Conservation (phyloP, 2,888 invertebrate genomes). For the Scaptomyza caliginosa region DNA sequence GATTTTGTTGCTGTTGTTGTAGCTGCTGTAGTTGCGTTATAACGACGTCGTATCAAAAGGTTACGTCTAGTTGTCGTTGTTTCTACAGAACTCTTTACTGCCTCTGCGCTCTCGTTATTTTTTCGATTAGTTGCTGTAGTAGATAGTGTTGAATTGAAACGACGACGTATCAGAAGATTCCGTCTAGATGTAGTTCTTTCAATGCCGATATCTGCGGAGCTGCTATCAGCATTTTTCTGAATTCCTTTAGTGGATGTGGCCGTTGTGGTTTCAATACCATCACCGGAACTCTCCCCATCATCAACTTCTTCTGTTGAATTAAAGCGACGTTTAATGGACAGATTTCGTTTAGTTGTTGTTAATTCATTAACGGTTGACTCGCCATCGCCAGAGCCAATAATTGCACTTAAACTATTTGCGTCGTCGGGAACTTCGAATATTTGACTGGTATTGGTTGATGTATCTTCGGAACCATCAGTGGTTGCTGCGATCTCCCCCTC, state of each 20-base stretch:
- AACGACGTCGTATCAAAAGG: neutral
- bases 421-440: neutral
- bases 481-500: neutral
- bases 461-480: neutral
- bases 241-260: neutral
- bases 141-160: neutral
- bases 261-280: neutral
- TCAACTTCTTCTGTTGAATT: neutral
- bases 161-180: neutral
- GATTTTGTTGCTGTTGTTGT: neutral
- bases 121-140: neutral
- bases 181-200: constrained; percentile 1
- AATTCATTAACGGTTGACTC: neutral
- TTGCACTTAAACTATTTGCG: neutral
- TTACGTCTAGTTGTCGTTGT: constrained; percentile 5
- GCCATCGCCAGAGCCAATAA: neutral
- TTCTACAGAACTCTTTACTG: neutral
- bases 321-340: neutral
- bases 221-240: neutral
- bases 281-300: neutral
- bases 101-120: neutral
- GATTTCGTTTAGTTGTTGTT: constrained; percentile 3
- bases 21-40: neutral
- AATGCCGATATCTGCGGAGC: neutral
- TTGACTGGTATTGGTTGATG: neutral